phyloP scores from a whole-genome alignment of 2,797 vertebrate genomes.

The Pteropus rufus region DNA sequence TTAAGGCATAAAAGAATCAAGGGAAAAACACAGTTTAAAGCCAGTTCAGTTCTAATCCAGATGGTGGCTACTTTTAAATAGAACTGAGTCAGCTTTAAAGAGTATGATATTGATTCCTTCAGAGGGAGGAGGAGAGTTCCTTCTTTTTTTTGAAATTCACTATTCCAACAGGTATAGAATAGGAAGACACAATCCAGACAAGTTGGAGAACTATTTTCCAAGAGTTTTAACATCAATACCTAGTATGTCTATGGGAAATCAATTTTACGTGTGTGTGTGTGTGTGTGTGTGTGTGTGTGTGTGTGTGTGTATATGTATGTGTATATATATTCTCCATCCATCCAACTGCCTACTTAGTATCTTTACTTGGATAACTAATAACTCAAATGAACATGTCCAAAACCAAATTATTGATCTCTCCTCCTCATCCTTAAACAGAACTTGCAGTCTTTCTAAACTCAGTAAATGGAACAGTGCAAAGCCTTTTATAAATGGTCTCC shows the following conservation, averaged over 20 bases:
- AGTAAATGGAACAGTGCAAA: not conserved
- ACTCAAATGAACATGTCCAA: not conserved
- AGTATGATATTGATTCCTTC: not conserved
- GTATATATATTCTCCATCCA: no score
- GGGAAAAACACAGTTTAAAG: not conserved
- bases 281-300: no score
- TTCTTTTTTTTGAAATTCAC: conserved; percentile 20
- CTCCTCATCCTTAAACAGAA: not conserved
- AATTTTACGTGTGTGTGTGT: no score
- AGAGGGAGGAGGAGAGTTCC: not conserved
- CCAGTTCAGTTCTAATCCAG: conserved; percentile 1
- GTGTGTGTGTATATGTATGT: no score
- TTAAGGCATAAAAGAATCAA: conserved; percentile 28
- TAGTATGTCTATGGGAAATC: not conserved
- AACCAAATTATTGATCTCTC: not conserved
- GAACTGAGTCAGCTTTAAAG: not conserved
- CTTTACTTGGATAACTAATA: not conserved
- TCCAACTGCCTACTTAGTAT: not conserved
- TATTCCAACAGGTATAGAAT: not conserved
- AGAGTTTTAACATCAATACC: not conserved
- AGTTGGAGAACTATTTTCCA: not conserved
- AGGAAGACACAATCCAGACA: not conserved
- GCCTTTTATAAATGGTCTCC: not conserved
- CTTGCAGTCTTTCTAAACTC: not conserved
- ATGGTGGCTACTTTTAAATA: not conserved